Evolutionary conservation across 2,797 vertebrate species (phyloP).

Genomic region (Tympanoctomys barrerae): DNA sequence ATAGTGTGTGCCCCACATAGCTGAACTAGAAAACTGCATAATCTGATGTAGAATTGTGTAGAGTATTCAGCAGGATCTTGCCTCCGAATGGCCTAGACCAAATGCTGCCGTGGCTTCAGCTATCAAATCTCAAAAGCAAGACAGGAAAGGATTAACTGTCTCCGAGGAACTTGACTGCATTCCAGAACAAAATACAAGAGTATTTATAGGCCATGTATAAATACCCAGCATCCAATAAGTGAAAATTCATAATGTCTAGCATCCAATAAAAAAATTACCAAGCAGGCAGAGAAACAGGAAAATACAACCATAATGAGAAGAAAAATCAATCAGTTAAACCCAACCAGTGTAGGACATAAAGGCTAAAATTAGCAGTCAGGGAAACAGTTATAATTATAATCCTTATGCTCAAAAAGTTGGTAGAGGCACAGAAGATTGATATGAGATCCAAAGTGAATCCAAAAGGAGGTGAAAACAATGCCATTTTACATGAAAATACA

Average conservation of each 20-base stretch:
- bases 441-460: neutral
- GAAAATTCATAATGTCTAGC: constrained; percentile 59
- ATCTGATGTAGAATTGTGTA: neutral
- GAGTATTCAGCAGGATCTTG: neutral
- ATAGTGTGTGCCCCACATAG: neutral
- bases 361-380: constrained; percentile 36
- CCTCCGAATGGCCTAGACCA: neutral
- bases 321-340: constrained; percentile 62
- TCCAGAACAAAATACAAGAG: constrained; percentile 44
- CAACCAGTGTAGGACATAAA: constrained; percentile 22
- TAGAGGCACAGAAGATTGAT: neutral
- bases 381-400: constrained; percentile 21
- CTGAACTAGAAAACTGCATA: neutral
- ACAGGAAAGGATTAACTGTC: constrained; percentile 27
- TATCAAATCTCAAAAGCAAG: constrained; percentile 20
- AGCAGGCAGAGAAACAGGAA: constrained; percentile 36
- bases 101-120: neutral
- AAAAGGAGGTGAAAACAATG: neutral
- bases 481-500: neutral
- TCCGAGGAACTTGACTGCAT: constrained; percentile 51
- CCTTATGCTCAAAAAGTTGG: constrained; percentile 21
- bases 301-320: constrained; percentile 51
- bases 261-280: constrained; percentile 59
- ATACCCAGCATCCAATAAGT: constrained; percentile 36
- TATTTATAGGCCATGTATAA: constrained; percentile 65